Percentiles rank a stretch among this genome's conserved stretches.
phyloP scores from a whole-genome alignment of 1,140 invertebrate species.

The Capitella teleta region DNA sequence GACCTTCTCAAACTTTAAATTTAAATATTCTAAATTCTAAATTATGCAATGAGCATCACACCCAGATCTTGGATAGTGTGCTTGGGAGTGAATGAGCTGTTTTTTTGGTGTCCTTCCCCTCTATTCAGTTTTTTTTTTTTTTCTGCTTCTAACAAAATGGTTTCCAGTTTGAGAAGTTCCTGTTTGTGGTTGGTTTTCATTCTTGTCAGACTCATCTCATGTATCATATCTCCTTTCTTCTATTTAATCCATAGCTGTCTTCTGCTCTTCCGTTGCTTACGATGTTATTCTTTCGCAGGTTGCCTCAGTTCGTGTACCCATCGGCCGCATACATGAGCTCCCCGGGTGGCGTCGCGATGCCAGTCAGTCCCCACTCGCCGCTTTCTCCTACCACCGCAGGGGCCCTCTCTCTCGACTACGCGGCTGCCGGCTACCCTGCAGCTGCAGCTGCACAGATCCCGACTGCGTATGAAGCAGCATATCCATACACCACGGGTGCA shows the following conservation, averaged over 20 bases:
- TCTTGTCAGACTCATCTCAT: background rate
- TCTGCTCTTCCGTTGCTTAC: background rate
- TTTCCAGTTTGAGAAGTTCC: slow-evolving; percentile 1
- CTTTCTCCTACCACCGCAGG: slow-evolving; percentile 54
- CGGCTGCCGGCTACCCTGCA: slow-evolving; percentile 14
- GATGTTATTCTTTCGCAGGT: slow-evolving; percentile 1
- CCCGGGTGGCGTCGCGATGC: slow-evolving; percentile 50
- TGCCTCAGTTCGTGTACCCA: slow-evolving; percentile 61
- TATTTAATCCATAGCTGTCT: background rate
- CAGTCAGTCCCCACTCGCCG: slow-evolving; percentile 44
- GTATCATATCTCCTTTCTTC: background rate
- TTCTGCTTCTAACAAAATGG: slow-evolving; percentile 3
- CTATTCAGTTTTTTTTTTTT: background rate
- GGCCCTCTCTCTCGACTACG: slow-evolving; percentile 51
- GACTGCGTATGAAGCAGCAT: background rate
- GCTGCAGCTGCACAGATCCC: slow-evolving; percentile 16
- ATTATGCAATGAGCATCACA: too few relatives aligned
- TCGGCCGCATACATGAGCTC: slow-evolving; percentile 30
- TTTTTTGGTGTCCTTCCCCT: slow-evolving; percentile 1
- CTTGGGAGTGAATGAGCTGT: background rate
- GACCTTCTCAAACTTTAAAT: too few relatives aligned
- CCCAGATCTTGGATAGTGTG: slow-evolving; percentile 1
- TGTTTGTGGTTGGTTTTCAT: background rate
- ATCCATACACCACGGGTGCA: slow-evolving; percentile 6
- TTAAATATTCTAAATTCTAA: too few relatives aligned